These are phyloP conservation scores for Notothenia rossii DNA, from an alignment of 2,113 vertebrate species.

Conservation along the genomic window DNA sequence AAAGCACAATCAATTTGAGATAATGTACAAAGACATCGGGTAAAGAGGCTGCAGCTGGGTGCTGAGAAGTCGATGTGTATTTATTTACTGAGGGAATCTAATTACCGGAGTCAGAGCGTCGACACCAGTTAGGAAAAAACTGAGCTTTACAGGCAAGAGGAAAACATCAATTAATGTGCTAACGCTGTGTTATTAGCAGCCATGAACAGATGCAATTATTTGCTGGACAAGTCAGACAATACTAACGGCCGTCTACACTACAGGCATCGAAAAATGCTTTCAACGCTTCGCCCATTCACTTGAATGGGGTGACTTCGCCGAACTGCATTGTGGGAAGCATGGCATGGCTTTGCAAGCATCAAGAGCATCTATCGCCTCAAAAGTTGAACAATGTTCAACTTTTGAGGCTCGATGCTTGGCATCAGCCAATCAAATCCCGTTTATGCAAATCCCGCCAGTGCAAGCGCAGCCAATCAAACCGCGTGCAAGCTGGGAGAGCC, in stretches of 20 bases:
- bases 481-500: too few species aligned
- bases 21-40: constrained; percentile 79
- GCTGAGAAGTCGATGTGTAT: constrained; percentile 66
- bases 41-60: constrained; percentile 60
- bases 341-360: too few species aligned
- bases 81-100: constrained; percentile 74
- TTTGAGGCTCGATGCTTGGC: too few species aligned
- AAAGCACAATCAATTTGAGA: constrained; percentile 81
- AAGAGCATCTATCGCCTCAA: too few species aligned
- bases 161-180: constrained; percentile 60
- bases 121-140: constrained; percentile 36
- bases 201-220: constrained; percentile 47
- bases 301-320: too few species aligned
- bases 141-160: constrained; percentile 39
- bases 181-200: constrained; percentile 58
- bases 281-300: too few species aligned
- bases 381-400: too few species aligned
- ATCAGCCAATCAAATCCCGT: too few species aligned
- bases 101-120: constrained; percentile 65
- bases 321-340: too few species aligned
- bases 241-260: not conserved
- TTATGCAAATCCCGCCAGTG: too few species aligned
- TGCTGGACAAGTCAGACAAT: constrained; percentile 28
- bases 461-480: too few species aligned
- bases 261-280: too few species aligned